Evolutionary conservation across 2,797 vertebrate species (phyloP).

Genomic region (Rhabdophis nuchalis): DNA sequence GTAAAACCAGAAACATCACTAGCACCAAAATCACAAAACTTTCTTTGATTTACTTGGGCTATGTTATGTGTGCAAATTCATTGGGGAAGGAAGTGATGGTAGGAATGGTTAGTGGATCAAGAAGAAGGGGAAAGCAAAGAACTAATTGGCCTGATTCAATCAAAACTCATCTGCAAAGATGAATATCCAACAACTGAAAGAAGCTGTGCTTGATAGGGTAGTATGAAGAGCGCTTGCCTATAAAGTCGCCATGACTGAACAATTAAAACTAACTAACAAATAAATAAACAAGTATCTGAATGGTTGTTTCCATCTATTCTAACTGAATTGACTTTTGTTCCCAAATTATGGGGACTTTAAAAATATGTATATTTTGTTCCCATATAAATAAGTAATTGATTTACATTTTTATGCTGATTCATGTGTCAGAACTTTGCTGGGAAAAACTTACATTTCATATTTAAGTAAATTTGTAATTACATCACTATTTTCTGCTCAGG

Average conservation of each 20-base stretch:
- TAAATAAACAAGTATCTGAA: background rate
- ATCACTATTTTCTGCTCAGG: background rate
- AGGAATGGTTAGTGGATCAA: background rate
- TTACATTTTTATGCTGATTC: background rate
- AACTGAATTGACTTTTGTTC: background rate
- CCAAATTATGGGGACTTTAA: background rate
- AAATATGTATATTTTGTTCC: background rate
- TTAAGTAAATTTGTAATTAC: background rate
- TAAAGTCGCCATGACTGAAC: background rate
- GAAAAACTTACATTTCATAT: background rate
- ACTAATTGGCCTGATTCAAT: background rate
- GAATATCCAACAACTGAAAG: background rate
- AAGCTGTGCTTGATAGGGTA: background rate
- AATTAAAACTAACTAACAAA: background rate
- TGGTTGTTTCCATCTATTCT: background rate
- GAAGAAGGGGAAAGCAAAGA: background rate
- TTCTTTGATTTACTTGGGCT: background rate
- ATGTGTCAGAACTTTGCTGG: background rate
- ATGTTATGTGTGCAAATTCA: background rate
- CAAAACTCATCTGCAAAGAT: background rate
- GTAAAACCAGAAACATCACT: background rate
- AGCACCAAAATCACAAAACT: background rate
- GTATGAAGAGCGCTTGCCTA: background rate
- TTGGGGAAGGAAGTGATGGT: background rate
- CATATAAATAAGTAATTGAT: background rate